These are phyloP conservation scores for Heliconius melpomene DNA, from an alignment of 1,140 invertebrate species.

Conservation along the genomic window DNA sequence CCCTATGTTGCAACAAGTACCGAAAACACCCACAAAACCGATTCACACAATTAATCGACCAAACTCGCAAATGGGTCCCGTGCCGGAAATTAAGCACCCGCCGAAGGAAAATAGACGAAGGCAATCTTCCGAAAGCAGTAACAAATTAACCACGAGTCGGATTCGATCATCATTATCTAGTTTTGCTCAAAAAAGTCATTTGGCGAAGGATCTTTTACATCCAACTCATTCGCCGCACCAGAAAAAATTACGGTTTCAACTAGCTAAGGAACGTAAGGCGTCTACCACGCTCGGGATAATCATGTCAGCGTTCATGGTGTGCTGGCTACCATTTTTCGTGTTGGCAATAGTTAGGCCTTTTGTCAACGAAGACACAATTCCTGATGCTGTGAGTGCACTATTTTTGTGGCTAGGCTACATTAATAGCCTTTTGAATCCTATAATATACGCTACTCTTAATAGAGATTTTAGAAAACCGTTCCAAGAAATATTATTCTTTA, in stretches of 20 bases:
- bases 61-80: conserved; percentile 60
- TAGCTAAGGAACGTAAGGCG: conserved; percentile 95
- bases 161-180: conserved; percentile 75
- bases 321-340: conserved; percentile 99
- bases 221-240: conserved; percentile 82
- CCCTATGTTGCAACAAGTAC: conserved; percentile 83
- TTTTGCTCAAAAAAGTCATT: conserved; percentile 78
- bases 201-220: conserved; percentile 74
- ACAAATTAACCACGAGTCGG: conserved; percentile 70
- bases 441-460: conserved; percentile 96
- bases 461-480: conserved; percentile 96
- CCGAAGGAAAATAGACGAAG: conserved; percentile 58
- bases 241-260: conserved; percentile 89
- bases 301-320: conserved; percentile 97
- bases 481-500: conserved; percentile 93
- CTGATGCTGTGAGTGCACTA: conserved; percentile 87
- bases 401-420: conserved; percentile 96
- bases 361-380: conserved; percentile 85
- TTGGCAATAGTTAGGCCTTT: conserved; percentile 94
- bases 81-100: conserved; percentile 61
- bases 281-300: conserved; percentile 98
- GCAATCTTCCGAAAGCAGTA: conserved; percentile 64
- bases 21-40: conserved; percentile 74
- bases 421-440: conserved; percentile 95
- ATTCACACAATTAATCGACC: conserved; percentile 72